These are phyloP conservation scores for Thunnus albacares DNA, from an alignment of 2,797 vertebrate species.

Conservation along the genomic window DNA sequence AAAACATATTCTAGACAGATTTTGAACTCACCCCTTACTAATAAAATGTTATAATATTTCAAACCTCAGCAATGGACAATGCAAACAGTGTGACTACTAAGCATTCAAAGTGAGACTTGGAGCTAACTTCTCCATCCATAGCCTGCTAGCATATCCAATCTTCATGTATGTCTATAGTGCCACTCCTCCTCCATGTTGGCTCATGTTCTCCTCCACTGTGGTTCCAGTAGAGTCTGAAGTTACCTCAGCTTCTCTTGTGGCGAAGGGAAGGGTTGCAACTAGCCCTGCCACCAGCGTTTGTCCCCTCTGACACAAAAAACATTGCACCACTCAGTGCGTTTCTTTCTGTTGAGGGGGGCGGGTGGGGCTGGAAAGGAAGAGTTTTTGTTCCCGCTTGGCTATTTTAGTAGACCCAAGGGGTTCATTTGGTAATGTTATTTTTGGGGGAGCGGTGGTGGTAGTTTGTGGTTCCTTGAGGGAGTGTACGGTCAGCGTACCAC, in stretches of 20 bases:
- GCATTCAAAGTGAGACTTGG: background rate
- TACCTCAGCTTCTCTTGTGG: conserved; percentile 61
- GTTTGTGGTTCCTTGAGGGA: conserved; percentile 48
- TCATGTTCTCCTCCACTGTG: conserved; percentile 45
- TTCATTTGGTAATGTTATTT: conserved; percentile 76
- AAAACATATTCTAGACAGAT: background rate
- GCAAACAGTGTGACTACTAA: background rate
- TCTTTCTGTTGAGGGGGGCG: conserved; percentile 52
- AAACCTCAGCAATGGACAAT: background rate
- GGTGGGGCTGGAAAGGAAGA: conserved; percentile 57
- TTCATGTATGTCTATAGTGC: conserved; percentile 15
- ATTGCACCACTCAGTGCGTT: conserved; percentile 35
- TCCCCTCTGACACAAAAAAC: conserved; percentile 42
- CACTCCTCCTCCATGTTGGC: conserved; percentile 12
- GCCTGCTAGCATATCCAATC: background rate
- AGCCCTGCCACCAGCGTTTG: conserved; percentile 42
- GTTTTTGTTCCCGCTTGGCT: conserved; percentile 58
- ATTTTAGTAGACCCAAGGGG: conserved; percentile 66
- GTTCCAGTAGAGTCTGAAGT: conserved; percentile 51
- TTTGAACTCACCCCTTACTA: background rate
- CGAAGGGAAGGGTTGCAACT: conserved; percentile 61
- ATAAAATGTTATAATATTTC: background rate
- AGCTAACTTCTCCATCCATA: conserved; percentile 13
- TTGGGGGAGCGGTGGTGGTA: conserved; percentile 49
- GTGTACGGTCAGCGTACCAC: conserved; percentile 20